These are phyloP conservation scores for Cheiracanthium punctorium DNA, from an alignment of 2,888 invertebrate species.

Conservation along the genomic window DNA sequence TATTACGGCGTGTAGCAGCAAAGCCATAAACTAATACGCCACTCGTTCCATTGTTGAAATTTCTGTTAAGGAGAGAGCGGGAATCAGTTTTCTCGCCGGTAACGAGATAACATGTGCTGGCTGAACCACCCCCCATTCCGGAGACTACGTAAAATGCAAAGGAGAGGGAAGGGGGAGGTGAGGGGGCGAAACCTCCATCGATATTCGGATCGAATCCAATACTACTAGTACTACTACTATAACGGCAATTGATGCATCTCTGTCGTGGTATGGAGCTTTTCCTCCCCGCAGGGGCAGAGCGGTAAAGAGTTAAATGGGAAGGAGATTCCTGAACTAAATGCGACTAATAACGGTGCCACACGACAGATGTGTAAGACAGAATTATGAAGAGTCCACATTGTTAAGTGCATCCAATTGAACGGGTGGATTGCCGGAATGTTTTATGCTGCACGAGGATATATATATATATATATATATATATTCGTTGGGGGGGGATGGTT, in stretches of 20 bases:
- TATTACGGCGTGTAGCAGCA: no score
- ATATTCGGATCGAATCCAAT: conserved; percentile 27
- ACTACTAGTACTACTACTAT: no score
- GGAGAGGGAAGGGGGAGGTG: conserved; percentile 15
- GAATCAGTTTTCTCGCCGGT: neutral
- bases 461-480: no score
- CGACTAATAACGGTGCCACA: conserved; percentile 5
- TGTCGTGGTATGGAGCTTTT: neutral
- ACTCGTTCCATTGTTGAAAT: neutral
- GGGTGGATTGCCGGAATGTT: neutral
- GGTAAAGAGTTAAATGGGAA: conserved; percentile 12
- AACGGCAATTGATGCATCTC: neutral
- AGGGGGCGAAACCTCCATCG: conserved; percentile 16
- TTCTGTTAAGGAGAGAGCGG: neutral
- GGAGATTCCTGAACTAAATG: conserved; percentile 15
- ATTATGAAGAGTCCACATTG: conserved; percentile 1
- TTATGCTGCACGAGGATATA: neutral
- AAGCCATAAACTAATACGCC: no score
- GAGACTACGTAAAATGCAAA: neutral
- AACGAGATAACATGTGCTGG: neutral
- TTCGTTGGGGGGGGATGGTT: neutral
- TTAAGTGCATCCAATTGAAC: neutral
- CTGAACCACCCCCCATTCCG: neutral
- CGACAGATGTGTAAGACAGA: conserved; percentile 10
- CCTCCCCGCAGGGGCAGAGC: neutral